Evolutionary conservation across 2,113 vertebrate species (phyloP).

Genomic region (Motacilla alba): DNA sequence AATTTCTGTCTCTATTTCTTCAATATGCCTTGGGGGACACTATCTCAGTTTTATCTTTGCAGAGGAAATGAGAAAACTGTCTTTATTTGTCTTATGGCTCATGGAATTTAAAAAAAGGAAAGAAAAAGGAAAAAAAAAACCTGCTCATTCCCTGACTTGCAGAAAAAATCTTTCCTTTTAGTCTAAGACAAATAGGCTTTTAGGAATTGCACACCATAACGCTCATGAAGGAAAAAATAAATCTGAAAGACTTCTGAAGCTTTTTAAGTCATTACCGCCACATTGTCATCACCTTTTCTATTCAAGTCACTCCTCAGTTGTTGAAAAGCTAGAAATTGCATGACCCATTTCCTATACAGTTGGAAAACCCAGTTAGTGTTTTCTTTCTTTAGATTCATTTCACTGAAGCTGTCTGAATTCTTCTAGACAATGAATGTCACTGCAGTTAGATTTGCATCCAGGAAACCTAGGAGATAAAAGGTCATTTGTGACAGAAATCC

Average conservation of each 20-base stretch:
- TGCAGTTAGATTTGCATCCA: neutral
- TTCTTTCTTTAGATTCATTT: neutral
- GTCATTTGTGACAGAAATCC: neutral
- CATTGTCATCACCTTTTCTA: neutral
- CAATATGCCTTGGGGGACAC: slow-evolving; percentile 10
- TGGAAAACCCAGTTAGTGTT: neutral
- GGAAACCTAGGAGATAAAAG: neutral
- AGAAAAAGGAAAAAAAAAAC: neutral
- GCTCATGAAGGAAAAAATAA: neutral
- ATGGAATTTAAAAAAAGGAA: neutral
- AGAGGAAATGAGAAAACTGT: slow-evolving; percentile 49
- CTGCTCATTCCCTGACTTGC: neutral
- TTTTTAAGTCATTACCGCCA: neutral
- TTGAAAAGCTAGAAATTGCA: slow-evolving; percentile 27
- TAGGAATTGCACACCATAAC: neutral
- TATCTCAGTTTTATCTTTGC: slow-evolving; percentile 14
- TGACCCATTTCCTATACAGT: neutral
- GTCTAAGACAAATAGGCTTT: slow-evolving; percentile 16
- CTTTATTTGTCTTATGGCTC: slow-evolving; percentile 26
- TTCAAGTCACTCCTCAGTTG: neutral
- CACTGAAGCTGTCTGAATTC: neutral
- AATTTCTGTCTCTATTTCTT: slow-evolving; percentile 53
- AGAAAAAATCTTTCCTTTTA: neutral
- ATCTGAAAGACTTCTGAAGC: neutral
- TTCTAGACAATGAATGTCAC: neutral